Base-by-base conservation (phyloP, 2,113 vertebrate genomes). In the Campylomormyrus numenius region DNA sequence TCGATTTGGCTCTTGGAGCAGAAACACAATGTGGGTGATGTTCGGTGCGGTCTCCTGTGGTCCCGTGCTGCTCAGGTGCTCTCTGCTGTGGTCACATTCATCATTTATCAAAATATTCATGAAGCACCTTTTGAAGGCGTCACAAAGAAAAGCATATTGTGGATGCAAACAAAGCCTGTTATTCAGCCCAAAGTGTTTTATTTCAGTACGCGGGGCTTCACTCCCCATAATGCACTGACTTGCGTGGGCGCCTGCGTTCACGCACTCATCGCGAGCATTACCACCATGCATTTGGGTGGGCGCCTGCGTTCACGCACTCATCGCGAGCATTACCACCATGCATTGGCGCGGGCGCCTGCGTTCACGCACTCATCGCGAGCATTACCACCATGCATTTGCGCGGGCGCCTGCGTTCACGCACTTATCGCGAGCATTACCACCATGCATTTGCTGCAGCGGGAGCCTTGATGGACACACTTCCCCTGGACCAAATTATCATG, bases 101-200 rank as follows among this genome's bases (percentile, higher is more conserved):
- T 53, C 48, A 87, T 87, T 53, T 87, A 87, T 19, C 85, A 35
- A n/a, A 87, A 53, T 56, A 53, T 53, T 52, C 50, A 87, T 53
- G 11, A 35, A 35, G 27, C n/a, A 19, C 49, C 85, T 52, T 87
- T 19, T 35, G 50, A 35, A 53, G 49, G 6, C 27, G 2, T n/a
- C 84, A 13, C 24, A 50, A 31, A 50, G 84, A 86, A 11, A 80
- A 86, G 48, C 6, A 86, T 86, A 11, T 49, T 86, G 84, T 50
- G 5, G 84, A 50, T 46, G 21, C 27, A 87, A 52, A 87, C 85
- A 87, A 87, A 87, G 50, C 49, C 50, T 2, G 6, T 19, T 53
- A 39, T 87, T 87, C 85, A 87, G 27, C 21, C 85, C 15, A 56
- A 15, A 87, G 49, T 87, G 48, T 87, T 52, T 87, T 56, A 87